A percentile compares a stretch with the other conserved stretches of the same genome.
Conservation (phyloP, 2,113 vertebrate species). For the Sylvietta virens region DNA sequence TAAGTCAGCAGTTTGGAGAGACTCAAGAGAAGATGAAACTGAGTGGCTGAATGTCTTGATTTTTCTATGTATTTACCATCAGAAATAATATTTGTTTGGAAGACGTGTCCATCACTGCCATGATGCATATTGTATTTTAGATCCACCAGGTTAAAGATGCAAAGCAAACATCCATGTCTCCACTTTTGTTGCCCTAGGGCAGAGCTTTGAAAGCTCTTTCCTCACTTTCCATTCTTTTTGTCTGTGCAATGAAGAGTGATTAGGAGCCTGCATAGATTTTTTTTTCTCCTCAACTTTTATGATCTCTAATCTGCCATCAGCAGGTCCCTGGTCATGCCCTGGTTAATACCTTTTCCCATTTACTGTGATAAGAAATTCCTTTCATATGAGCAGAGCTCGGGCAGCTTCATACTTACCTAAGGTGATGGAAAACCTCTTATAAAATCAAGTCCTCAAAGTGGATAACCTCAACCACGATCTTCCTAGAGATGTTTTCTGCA, state of each 20-base stretch:
- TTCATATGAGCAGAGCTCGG: neutral
- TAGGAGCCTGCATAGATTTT: neutral
- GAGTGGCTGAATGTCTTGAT: neutral
- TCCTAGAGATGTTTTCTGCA: neutral
- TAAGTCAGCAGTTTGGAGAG: neutral
- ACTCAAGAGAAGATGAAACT: neutral
- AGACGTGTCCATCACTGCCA: neutral
- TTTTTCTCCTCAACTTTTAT: neutral
- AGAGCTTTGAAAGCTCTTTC: neutral
- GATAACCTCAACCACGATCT: neutral
- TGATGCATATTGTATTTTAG: neutral
- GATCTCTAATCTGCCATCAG: neutral
- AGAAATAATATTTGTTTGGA: neutral
- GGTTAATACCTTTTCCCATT: conserved; percentile 5
- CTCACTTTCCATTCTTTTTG: neutral
- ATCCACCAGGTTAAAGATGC: neutral
- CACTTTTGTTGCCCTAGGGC: neutral
- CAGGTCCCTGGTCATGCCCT: neutral
- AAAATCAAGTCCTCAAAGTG: conserved; percentile 2
- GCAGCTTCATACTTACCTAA: neutral
- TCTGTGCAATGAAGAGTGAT: neutral
- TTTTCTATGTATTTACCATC: neutral
- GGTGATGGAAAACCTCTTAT: conserved; percentile 39
- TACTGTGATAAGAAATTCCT: neutral
- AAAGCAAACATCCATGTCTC: neutral